Conservation (phyloP, 2,888 invertebrate species). For the Drosophila borborema region DNA sequence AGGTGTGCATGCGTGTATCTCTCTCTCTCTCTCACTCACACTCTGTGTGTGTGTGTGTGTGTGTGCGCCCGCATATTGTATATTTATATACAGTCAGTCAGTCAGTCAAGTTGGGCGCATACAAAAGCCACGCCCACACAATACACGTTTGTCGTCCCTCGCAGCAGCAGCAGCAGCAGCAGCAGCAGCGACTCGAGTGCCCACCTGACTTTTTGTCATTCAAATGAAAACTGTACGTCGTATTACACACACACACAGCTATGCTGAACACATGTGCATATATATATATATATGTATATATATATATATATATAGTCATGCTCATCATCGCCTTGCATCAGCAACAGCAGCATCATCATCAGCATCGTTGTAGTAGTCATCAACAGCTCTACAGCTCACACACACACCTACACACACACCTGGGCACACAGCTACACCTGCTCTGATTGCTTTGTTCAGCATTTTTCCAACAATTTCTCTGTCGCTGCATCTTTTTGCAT, state of each 20-base stretch:
- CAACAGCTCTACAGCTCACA: constrained; percentile 35
- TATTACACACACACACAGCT: constrained; percentile 37
- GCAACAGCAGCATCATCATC: constrained; percentile 31
- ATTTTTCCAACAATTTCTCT: constrained; percentile 73
- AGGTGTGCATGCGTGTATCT: constrained; percentile 16
- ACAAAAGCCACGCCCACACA: constrained; percentile 71
- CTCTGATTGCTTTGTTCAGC: constrained; percentile 79
- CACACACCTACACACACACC: constrained; percentile 17
- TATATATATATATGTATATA: constrained; percentile 7
- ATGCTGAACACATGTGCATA: not conserved
- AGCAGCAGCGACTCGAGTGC: constrained; percentile 69
- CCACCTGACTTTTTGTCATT: constrained; percentile 83
- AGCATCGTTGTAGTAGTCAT: constrained; percentile 38
- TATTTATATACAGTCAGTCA: constrained; percentile 68
- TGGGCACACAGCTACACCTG: constrained; percentile 50
- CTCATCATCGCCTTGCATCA: constrained; percentile 9
- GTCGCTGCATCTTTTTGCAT: constrained; percentile 71
- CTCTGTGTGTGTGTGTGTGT: constrained; percentile 25
- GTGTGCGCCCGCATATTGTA: constrained; percentile 54
- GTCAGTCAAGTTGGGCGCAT: constrained; percentile 69
- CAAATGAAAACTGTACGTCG: constrained; percentile 82
- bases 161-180: constrained; percentile 38
- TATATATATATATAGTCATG: constrained; percentile 10
- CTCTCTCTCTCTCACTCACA: not conserved
- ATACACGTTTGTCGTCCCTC: constrained; percentile 36